Base-by-base conservation (phyloP, 2,888 invertebrate genomes). In the Zygothrica quintamaculata region DNA sequence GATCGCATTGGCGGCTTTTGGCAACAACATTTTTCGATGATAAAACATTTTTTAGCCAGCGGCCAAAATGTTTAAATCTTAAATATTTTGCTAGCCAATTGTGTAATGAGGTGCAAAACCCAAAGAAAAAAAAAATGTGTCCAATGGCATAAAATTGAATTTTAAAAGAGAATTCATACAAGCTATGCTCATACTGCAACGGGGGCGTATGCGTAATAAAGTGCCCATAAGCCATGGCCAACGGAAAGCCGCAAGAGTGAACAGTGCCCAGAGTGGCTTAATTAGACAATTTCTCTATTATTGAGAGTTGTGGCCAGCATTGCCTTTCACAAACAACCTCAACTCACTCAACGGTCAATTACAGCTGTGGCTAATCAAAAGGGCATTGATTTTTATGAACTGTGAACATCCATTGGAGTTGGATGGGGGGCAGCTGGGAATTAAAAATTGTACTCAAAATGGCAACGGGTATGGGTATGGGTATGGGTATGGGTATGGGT, bases 281-380 rank as follows among this genome's bases (percentile, higher is more conserved):
- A 86, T 86, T 84, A 81, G 81, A 86, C 80, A 84, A 86, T 86
- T 76, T 77, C 86, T 86, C 57, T 84, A 86, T 81, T 84, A 86
- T 3, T 12, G 36, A 36, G 36, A 8, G 36, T 13, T 36, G 29
- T 16, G n/a, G 1, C 16, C 37, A 13, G 42, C n/a, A 25, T 26
- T 65, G 50, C 74, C 75, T 84, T 87, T 84, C 78, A 81, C 81
- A 82, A 86, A 51, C 47, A 26, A 16, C 26, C 29, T 22, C n/a
- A n/a, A n/a, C n/a, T n/a, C 46, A 48, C 47, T 52, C 47, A 59
- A 47, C 56, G 40, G 25, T 60, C 81, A 84, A 81, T 84, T 77
- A 73, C 75, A 73, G 84, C 73, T 65, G 87, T 67, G 55, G 60
- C 87, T 66, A 84, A 82, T 82, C 87, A 84, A 87, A 84, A 87